phyloP scores from a whole-genome alignment of 2,113 vertebrate genomes.

The Onychorhynchus coronatus region DNA sequence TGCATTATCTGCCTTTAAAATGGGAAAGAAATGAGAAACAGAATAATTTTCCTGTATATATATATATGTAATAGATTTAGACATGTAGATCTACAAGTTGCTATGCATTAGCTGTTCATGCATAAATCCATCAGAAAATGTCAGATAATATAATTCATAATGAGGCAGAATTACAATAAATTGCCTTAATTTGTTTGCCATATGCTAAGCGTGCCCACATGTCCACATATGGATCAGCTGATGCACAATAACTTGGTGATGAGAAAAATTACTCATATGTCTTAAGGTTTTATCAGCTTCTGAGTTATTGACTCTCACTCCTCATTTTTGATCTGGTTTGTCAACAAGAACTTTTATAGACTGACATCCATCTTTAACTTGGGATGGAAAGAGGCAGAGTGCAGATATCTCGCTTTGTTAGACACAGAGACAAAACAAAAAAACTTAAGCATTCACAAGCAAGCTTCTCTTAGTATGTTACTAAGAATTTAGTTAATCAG shows the following conservation, averaged over 20 bases:
- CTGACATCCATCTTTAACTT: neutral
- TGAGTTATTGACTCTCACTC: neutral
- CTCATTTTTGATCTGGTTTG: neutral
- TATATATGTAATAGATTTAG: neutral
- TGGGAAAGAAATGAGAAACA: neutral
- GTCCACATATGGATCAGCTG: conserved; percentile 22
- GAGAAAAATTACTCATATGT: conserved; percentile 29
- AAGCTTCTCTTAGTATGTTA: neutral
- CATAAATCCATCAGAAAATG: neutral
- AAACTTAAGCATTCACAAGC: neutral
- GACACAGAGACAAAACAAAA: neutral
- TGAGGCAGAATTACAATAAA: neutral
- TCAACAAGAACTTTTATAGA: neutral
- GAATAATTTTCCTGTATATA: neutral
- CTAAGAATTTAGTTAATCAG: neutral
- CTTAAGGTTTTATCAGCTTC: neutral
- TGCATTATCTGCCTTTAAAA: neutral
- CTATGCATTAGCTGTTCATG: neutral
- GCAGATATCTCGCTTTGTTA: neutral
- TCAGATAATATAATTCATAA: neutral
- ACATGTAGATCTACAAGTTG: neutral
- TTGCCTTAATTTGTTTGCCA: conserved; percentile 27
- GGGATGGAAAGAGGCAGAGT: neutral
- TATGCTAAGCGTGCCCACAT: conserved; percentile 32
- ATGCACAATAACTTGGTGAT: neutral